phyloP scores from a whole-genome alignment of 2,113 vertebrate species.

The Catharus bicknelli region DNA sequence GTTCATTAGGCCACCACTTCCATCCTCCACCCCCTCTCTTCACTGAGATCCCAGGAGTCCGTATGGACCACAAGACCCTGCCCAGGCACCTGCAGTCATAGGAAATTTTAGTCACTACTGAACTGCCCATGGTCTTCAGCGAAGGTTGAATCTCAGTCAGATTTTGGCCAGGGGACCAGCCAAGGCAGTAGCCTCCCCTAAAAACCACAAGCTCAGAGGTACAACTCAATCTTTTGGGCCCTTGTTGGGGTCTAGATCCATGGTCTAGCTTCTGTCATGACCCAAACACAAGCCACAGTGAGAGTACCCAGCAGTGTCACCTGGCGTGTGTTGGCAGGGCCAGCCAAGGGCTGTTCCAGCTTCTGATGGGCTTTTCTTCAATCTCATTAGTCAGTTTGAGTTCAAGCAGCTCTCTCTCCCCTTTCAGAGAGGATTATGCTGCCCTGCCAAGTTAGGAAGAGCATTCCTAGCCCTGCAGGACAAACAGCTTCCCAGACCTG shows the following conservation, averaged over 20 bases:
- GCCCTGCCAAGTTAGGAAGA: conserved; percentile 67
- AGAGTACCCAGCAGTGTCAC: neutral
- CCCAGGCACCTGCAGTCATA: accelerated
- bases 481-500: conserved; percentile 66
- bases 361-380: conserved; percentile 49
- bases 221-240: neutral
- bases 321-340: neutral
- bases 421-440: conserved; percentile 60
- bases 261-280: neutral
- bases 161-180: neutral
- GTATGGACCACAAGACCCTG: neutral
- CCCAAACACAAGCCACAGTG: neutral
- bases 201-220: neutral
- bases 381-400: conserved; percentile 55
- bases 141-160: accelerated
- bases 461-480: conserved; percentile 68
- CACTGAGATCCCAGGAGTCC: neutral
- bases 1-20: neutral
- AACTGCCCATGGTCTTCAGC: neutral
- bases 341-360: neutral
- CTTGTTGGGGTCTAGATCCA: neutral
- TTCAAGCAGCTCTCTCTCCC: conserved; percentile 57
- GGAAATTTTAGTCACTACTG: neutral
- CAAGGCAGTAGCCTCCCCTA: neutral
- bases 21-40: neutral